Conservation (phyloP, 2,888 invertebrate genomes). For the Tetheella fluctuosa region DNA sequence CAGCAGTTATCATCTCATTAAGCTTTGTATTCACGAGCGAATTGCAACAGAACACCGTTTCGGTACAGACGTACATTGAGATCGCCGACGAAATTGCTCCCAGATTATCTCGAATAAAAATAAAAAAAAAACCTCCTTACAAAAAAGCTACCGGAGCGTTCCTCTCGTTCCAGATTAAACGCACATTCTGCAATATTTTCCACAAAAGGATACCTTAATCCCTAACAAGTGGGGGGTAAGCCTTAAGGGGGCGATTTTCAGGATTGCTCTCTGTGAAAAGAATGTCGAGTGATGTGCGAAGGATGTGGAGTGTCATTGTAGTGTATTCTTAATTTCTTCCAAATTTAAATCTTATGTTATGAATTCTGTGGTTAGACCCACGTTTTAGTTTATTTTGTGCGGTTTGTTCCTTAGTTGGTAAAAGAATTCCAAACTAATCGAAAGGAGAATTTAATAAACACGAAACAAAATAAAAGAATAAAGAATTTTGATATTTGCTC, state of each 20-base stretch:
- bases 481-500: no score
- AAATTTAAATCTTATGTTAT: not conserved
- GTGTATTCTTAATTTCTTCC: not conserved
- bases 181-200: slow-evolving; percentile 81
- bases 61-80: slow-evolving; percentile 24
- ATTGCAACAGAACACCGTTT: slow-evolving; percentile 26
- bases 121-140: slow-evolving; percentile 56
- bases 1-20: slow-evolving; percentile 12
- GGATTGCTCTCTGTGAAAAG: slow-evolving; percentile 50
- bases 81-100: slow-evolving; percentile 58
- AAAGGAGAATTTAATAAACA: no score
- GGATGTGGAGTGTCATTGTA: slow-evolving; percentile 4
- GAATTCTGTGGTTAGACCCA: no score
- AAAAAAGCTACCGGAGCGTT: slow-evolving; percentile 71
- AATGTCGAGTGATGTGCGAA: slow-evolving; percentile 18
- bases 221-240: slow-evolving; percentile 76
- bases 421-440: no score
- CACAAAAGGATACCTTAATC: slow-evolving; percentile 83
- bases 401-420: no score
- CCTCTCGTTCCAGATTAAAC: slow-evolving; percentile 73
- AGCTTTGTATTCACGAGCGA: slow-evolving; percentile 7
- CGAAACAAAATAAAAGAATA: no score
- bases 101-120: slow-evolving; percentile 62
- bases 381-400: not conserved
- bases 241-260: slow-evolving; percentile 60